Evolutionary conservation across 2,113 vertebrate genomes (phyloP).

Genomic region (Alectura lathami): DNA sequence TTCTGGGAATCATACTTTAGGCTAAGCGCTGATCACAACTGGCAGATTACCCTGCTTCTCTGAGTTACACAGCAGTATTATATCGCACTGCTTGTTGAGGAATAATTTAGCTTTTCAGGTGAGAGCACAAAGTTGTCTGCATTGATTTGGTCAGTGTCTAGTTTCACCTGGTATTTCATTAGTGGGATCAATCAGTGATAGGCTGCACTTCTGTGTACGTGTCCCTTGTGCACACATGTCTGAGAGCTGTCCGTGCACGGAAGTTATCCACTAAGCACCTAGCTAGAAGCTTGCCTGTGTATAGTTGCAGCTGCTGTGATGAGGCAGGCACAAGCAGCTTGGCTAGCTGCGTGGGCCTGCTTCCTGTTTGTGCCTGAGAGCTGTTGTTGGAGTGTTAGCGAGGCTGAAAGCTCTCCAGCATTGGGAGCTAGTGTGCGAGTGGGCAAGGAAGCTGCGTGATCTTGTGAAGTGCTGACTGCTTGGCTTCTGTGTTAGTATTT

Average conservation of each 20-base stretch:
- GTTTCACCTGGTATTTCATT: accelerated
- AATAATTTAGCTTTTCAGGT: neutral
- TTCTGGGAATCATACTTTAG: neutral
- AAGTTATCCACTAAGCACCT: neutral
- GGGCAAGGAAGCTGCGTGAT: neutral
- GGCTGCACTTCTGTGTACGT: neutral
- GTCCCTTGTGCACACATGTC: neutral
- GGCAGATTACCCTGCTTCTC: neutral
- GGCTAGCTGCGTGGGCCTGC: neutral
- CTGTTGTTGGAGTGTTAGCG: neutral
- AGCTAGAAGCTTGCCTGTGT: neutral
- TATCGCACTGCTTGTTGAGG: neutral
- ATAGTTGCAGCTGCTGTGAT: accelerated
- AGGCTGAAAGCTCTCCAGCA: neutral
- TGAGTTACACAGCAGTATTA: neutral
- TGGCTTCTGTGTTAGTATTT: neutral
- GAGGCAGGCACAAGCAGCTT: accelerated
- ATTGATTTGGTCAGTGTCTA: neutral
- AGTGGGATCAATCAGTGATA: neutral
- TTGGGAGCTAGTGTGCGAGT: neutral
- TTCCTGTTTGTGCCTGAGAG: neutral
- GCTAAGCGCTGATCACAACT: neutral
- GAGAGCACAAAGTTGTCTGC: neutral
- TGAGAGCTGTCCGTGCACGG: neutral
- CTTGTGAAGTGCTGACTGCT: neutral